Evolutionary conservation across 1,140 invertebrate species (phyloP), one percentile per base, ranked within the genome.

Genomic region (Aphis craccivora): DNA sequence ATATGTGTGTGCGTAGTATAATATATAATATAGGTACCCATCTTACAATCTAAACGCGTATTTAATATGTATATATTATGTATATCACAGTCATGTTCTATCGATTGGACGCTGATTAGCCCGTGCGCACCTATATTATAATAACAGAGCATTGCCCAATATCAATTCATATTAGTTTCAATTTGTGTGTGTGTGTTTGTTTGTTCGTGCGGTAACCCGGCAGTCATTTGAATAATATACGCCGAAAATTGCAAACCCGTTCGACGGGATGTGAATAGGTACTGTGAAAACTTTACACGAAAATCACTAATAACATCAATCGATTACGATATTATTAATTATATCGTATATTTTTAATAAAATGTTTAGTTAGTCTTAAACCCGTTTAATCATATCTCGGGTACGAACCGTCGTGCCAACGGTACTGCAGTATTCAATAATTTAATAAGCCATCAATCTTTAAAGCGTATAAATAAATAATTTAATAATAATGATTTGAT

Each of bases 271-370:
- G 8, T 40, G 88, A 14, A 53, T 51, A 35, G n/a, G n/a, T 8
- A 35, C 18, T 48, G 43, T 89, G 35, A 89, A 89, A 35, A 53
- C 40, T 60, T 25, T 55, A 90, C 88, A 60, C 22, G 53, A 20
- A 90, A 90, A 90, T 90, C 88, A 40, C 88, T 40, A 90, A 90
- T 60, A 90, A 90, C 53, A 14, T 25, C 88, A 23, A 90, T 90
- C 88, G 37, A 90, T 60, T 40, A 90, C 35, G 88, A 55, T 53
- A 30, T 60, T 53, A 89, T 53, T 89, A 37, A 89, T 89, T 35
- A 51, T n/a, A 37, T 37, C n/a, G 48, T 76, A n/a, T n/a, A n/a
- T 76, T 53, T 53, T 89, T 37, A 37, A 88, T 53, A 53, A 89
- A 37, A 89, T 37, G 53, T 53, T 37, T 89, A 89, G 87, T 89